Base-by-base conservation (phyloP, 30 jellyfish, hydroid and myxozoan genomes). In the Clytia hemisphaerica region DNA sequence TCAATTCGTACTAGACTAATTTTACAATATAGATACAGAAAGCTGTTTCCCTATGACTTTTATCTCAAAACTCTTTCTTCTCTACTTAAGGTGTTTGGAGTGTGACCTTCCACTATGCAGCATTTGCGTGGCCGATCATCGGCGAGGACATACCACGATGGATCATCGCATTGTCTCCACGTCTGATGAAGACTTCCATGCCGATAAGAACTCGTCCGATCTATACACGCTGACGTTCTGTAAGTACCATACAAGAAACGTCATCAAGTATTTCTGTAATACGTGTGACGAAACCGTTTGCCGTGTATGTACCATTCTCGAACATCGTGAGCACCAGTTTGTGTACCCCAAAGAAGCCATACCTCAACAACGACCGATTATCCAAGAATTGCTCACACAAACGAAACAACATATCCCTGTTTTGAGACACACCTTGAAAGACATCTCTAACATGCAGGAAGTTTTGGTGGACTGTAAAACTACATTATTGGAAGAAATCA, bases 261-360 rank as follows among this genome's bases (percentile, higher is more conserved):
- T 90, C 27, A 90, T 90, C 87, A 90, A 90, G 63, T 90, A 90
- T 54, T 90, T 90, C 62, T 90, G 98, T 45, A 90, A 90, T 47
- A 90, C 95, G 35, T 90, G 98, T 61, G 95, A 90, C 71, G 95
- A 76, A 45, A 94, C 95, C 3, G 98, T 90, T 44, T 90, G 98
- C 67, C 37, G 98, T 26, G 98, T 90, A 0, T 90, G 98, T 67
- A 90, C 98, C 27, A 90, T 90, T 15, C 86, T 90, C 7, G 95
- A 90, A 63, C 98, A 90, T 57, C 63, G 98, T 36, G 98, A 90
- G 49, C 98, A 90, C 66, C 95, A 90, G 76, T 83, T 90, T 58
- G 95, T 90, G 27, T 90, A 81, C 59, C 98, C 98, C 15, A 82
- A 90, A 58, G 95, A 90, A 48, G 98, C 95, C 19, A 71, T 90